Base-by-base conservation (phyloP, 2,888 invertebrate species). In the Colostygia pectinataria region DNA sequence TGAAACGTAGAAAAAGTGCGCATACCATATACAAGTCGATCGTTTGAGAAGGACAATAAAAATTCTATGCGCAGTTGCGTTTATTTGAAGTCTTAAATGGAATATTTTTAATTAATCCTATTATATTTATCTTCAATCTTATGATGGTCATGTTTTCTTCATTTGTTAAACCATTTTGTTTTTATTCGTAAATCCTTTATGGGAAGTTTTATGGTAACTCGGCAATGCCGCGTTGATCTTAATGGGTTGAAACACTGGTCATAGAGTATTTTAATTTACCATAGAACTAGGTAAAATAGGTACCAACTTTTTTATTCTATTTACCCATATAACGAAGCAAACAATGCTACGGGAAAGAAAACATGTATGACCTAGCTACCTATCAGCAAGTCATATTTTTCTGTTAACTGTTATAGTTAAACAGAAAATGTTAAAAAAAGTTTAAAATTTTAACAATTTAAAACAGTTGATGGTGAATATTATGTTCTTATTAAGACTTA, bases 1-100 rank as follows among this genome's bases (percentile, higher is more conserved):
- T 23, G 7, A 53, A 57, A 52, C 24, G 15, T 43, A 27, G 8
- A 53, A 57, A 32, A 47, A 59, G 50, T 47, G 25, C 29, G 27
- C 5, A 27, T 34, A n/a, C 10, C 9, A 28, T 44, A 24, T 31
- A 28, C 38, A 39, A 33, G 4, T 18, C 23, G 37, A 2, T 0
- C 34, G 28, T 20, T 41, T 25, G 13, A 25, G 20, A 4, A 6
- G 6, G 7, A 40, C 37, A 25, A 24, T 23, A 27, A 29, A 36
- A 29, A 34, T 29, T 40, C 18, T 29, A 44, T 23, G 12, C 24
- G 7, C n/a, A 9, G 9, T 32, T 24, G 14, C 9, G 39, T 20
- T 7, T 20, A 29, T 13, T 43, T 23, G 6, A 13, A 8, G 13
- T 14, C 10, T 14, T 24, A 18, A 27, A 43, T 28, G 34, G 34